Base-by-base conservation (phyloP, 2,888 invertebrate species). In the Notodonta ziczac region DNA sequence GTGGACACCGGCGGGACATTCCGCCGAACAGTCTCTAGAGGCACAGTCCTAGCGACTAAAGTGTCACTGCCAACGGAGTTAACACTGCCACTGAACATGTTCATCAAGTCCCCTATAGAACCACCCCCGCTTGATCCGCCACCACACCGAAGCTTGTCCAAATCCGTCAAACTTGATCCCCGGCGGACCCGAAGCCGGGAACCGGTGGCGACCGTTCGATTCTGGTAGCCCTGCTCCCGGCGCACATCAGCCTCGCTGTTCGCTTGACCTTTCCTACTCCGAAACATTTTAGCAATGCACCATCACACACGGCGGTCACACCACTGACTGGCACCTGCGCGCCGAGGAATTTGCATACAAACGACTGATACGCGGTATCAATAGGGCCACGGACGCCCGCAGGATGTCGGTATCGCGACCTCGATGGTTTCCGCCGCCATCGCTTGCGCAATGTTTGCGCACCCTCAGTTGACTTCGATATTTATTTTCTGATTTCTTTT, bases 51-150 rank as follows among this genome's bases (percentile, higher is more conserved):
- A 9, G 97, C 96, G 52, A 97, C 95, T 72, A 97, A 85, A 56
- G 95, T 95, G 75, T 97, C 97, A 85, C 96, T 96, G 16, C 96
- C 94, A 2, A 96, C 94, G 73, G 96, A 96, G 93, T 95, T 96
- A 66, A 94, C 95, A 80, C 95, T 96, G 50, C 96, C 96, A 65
- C 96, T 96, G 78, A 96, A 96, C 81, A 95, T 95, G 85, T 97
- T 97, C 97, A 97, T 97, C 76, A 97, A 88, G 84, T 97, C 97
- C 4, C 97, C 97, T 56, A 97, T 96, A 74, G 96, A 96, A 16
- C 96, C 96, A 24, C 94, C 91, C 5, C 91, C 89, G 65, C 90
- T 93, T 0, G 93, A 90, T 3, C 91, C 88, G 12, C 84, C 89
- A 40, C 88, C 83, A 59, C 87, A 93, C 62, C 95, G 90, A 42